Evolutionary conservation across 2,888 invertebrate species (phyloP), one percentile per base, ranked within the genome.

Genomic region (Cerceris ruficornis): DNA sequence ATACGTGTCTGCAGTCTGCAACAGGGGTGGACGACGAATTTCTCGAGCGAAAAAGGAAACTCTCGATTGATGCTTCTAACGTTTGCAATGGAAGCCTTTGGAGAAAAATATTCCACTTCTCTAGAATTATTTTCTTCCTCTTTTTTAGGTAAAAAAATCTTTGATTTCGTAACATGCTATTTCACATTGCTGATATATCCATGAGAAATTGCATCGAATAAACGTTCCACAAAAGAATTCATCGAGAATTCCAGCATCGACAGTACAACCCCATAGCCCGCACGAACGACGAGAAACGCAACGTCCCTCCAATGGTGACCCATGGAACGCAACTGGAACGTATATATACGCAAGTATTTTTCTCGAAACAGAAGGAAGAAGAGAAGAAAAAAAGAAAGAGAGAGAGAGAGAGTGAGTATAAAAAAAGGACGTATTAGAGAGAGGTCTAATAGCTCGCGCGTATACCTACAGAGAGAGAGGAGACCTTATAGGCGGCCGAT

Each of bases 1-100:
- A 80, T 78, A 66, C 80, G 69, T 73, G 81, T 69, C 69, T 17
- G 41, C n/a, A 17, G 28, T 17, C 41, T 57, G 69, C 7, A n/a
- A 7, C 49, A 46, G 7, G 57, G 50, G 17, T 14, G 14, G 49
- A 68, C 52, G 57, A 58, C 65, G 66, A 71, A 68, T 69, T 55
- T 74, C 54, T 58, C 59, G 57, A 42, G 58, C 55, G 65, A 69
- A 76, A 75, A 79, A 73, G 73, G 69, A 70, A 78, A 77, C 62
- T 68, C 66, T 52, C 41, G 57, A 28, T 28, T 28, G 52, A 28
- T 59, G 14, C 46, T 65, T 14, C 46, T 46, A 11, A 46, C 2
- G 9, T 1, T 46, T 11, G 46, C 46, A 11, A 11, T 46, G 5
- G 11, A 46, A 11, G 11, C 1, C 0, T n/a, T 7, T n/a, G 50